These are phyloP conservation scores for Conus canariensis DNA, from an alignment of 2,888 invertebrate genomes.

Conservation along the genomic window DNA sequence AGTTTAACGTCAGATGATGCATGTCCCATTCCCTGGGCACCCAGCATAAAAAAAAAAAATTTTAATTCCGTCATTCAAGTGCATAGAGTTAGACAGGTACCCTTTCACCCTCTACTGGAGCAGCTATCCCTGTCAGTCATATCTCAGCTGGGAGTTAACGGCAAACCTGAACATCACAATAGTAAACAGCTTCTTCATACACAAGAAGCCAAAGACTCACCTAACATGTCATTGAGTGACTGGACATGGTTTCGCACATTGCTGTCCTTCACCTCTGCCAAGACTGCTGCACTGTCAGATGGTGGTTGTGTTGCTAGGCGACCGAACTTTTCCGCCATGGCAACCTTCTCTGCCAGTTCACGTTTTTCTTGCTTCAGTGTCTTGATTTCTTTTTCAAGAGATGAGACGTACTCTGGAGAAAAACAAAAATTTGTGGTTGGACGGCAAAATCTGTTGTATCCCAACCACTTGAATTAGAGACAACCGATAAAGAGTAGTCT, in stretches of 20 bases:
- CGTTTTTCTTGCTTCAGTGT: conserved; percentile 68
- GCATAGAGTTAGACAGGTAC: no score
- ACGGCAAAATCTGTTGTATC: not conserved
- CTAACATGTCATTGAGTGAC: conserved; percentile 74
- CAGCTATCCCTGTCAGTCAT: no score
- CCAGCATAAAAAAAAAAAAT: no score
- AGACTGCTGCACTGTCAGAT: conserved; percentile 55
- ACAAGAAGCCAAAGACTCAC: conserved; percentile 51
- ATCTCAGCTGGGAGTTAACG: no score
- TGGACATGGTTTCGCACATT: conserved; percentile 70
- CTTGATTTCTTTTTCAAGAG: conserved; percentile 69
- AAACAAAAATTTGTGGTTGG: not conserved
- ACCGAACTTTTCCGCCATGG: conserved; percentile 55
- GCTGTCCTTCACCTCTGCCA: conserved; percentile 69
- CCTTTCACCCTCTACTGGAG: no score
- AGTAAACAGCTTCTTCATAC: no score
- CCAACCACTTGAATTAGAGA: not conserved
- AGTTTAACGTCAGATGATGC: no score
- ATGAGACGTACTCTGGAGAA: conserved; percentile 67
- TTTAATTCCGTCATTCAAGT: no score
- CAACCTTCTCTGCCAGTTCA: conserved; percentile 67
- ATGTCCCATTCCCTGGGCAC: no score
- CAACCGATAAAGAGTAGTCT: not conserved
- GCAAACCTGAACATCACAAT: no score
- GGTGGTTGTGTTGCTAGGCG: conserved; percentile 51